Evolutionary conservation across 2,888 invertebrate genomes (phyloP).

Genomic region (Dicranocentrus wangi): DNA sequence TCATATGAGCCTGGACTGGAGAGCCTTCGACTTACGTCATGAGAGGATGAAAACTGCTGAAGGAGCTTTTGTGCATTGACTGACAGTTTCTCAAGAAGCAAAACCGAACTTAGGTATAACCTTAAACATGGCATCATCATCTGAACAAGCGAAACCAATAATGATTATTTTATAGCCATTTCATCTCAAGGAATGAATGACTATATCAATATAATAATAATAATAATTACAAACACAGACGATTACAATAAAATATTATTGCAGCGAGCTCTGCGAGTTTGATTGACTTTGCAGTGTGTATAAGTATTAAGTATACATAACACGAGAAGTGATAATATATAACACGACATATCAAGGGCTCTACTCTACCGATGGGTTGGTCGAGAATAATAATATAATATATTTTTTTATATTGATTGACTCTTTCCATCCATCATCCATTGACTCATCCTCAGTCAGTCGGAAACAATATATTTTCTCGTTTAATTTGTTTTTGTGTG

Average conservation of each 20-base stretch:
- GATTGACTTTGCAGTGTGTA: not conserved
- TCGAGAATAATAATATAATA: conserved; percentile 33
- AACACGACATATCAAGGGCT: conserved; percentile 46
- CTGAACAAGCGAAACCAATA: conserved; percentile 70
- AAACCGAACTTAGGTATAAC: not conserved
- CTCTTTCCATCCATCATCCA: too few species aligned
- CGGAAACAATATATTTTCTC: not conserved
- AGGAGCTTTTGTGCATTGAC: conserved; percentile 73
- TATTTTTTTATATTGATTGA: too few species aligned
- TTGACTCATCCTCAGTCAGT: not conserved
- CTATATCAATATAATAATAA: too few species aligned
- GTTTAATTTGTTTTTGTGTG: conserved; percentile 26
- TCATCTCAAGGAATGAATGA: conserved; percentile 2
- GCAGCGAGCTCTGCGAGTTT: not conserved
- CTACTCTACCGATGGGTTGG: conserved; percentile 72
- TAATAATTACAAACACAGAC: conserved; percentile 1
- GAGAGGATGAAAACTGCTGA: conserved; percentile 71
- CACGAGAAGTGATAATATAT: not conserved
- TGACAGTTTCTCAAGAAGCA: conserved; percentile 27
- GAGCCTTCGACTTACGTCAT: too few species aligned
- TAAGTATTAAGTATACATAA: not conserved
- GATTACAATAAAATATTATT: not conserved
- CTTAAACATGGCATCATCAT: not conserved
- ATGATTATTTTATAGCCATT: too few species aligned
- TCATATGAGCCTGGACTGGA: too few species aligned